phyloP scores from a whole-genome alignment of 2,797 vertebrate genomes.

The Sebastiscus tertius region DNA sequence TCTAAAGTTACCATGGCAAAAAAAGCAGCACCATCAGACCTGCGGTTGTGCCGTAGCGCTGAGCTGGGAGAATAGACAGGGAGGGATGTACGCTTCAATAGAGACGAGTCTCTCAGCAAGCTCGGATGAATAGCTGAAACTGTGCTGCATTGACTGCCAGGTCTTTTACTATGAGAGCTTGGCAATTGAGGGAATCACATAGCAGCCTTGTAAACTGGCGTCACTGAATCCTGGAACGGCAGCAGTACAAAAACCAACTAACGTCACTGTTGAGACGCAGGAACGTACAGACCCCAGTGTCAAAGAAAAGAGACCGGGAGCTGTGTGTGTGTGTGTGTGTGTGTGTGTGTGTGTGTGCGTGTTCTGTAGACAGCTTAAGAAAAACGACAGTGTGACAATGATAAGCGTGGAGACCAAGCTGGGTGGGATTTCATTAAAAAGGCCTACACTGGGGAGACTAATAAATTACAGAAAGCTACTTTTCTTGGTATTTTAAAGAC shows the following conservation, averaged over 20 bases:
- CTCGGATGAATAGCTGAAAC: constrained; percentile 63
- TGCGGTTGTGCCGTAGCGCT: constrained; percentile 9
- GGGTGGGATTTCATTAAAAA: constrained; percentile 1
- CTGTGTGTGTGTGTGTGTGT: not conserved
- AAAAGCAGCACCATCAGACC: constrained; percentile 48
- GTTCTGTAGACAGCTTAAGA: not conserved
- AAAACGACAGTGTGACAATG: not conserved
- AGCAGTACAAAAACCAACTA: constrained; percentile 59
- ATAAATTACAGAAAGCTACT: not conserved
- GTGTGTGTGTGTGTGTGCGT: not conserved
- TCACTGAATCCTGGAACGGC: constrained; percentile 56
- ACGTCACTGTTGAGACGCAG: constrained; percentile 50
- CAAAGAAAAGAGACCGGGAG: constrained; percentile 25
- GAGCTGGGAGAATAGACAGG: constrained; percentile 38
- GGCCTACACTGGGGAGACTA: not conserved
- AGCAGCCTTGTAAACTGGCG: constrained; percentile 62
- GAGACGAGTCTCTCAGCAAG: constrained; percentile 60
- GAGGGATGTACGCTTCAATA: constrained; percentile 57
- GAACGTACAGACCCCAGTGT: constrained; percentile 11
- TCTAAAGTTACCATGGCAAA: constrained; percentile 79
- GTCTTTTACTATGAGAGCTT: constrained; percentile 68
- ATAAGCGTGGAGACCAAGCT: not conserved
- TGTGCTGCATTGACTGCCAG: constrained; percentile 60
- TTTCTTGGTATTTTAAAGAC: not conserved
- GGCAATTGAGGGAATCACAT: constrained; percentile 63